phyloP scores from a whole-genome alignment of 2,797 vertebrate genomes.

The Petrocephalus schoutedeni region DNA sequence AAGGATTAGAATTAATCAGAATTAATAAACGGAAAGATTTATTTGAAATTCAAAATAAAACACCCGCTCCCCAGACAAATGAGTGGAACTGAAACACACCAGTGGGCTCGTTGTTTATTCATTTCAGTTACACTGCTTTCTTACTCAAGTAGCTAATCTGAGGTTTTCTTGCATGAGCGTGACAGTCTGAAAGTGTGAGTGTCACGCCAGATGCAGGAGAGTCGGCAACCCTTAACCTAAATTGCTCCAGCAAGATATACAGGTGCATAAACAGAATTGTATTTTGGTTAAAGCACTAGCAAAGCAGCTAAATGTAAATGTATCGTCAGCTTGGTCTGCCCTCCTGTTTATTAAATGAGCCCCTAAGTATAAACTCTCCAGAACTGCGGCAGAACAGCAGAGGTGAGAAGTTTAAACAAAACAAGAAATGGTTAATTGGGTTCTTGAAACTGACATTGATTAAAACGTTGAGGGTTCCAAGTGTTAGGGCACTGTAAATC shows the following conservation, averaged over 20 bases:
- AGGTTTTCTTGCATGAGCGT: not conserved
- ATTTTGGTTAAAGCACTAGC: not conserved
- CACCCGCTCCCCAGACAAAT: not conserved
- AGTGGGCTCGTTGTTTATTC: not conserved
- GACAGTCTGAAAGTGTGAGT: not conserved
- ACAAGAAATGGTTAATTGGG: not conserved
- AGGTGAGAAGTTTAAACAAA: not conserved
- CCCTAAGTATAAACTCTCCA: not conserved
- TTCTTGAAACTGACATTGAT: not conserved
- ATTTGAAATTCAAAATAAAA: constrained; percentile 8
- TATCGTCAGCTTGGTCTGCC: not conserved
- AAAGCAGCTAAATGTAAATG: not conserved
- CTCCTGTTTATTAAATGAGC: not conserved
- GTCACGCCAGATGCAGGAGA: not conserved
- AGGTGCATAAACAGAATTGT: not conserved
- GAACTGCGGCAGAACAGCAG: not conserved
- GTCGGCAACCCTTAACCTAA: too few relatives aligned
- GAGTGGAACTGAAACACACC: not conserved
- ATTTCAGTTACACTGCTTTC: not conserved
- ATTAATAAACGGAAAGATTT: constrained; percentile 14
- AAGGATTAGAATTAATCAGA: constrained; percentile 6
- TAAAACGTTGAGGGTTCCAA: not conserved
- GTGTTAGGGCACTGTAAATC: not conserved
- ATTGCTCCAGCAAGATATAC: too few relatives aligned
- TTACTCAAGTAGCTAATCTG: not conserved